Conservation (phyloP, 92 coral and sea anemone species). For the Zoanthus sociatus region DNA sequence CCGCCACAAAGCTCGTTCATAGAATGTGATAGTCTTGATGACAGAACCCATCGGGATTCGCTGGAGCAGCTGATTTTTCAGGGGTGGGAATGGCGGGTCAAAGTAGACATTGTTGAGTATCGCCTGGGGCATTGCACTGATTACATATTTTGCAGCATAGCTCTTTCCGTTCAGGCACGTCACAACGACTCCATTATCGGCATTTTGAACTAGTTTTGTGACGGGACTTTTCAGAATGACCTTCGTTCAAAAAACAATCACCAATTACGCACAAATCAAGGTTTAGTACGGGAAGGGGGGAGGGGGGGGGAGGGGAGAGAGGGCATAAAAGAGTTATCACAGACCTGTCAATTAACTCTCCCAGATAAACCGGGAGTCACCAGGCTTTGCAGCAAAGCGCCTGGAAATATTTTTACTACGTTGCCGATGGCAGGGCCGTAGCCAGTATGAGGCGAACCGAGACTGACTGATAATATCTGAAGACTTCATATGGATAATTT, state of each 20-base stretch:
- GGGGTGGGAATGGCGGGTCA: conserved; percentile 93
- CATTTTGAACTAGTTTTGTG: conserved; percentile 71
- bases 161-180: conserved; percentile 90
- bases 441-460: too few relatives aligned
- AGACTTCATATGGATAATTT: too few relatives aligned
- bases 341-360: too few relatives aligned
- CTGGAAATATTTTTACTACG: too few relatives aligned
- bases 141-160: conserved; percentile 84
- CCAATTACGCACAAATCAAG: too few relatives aligned
- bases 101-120: conserved; percentile 86
- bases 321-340: too few relatives aligned
- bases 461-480: too few relatives aligned
- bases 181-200: conserved; percentile 70
- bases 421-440: too few relatives aligned
- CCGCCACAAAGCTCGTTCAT: conserved; percentile 91
- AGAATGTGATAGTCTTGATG: conserved; percentile 89
- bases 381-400: too few relatives aligned
- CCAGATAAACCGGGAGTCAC: too few relatives aligned
- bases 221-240: conserved; percentile 91
- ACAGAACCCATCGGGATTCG: conserved; percentile 98
- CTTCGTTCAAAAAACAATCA: conserved; percentile 28
- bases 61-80: conserved; percentile 93
- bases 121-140: conserved; percentile 99
- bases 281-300: too few relatives aligned
- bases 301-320: too few relatives aligned